A percentile compares a stretch with the other conserved stretches of the same genome.
phyloP scores from a whole-genome alignment of 2,113 vertebrate genomes.

The Plestiodon gilberti region DNA sequence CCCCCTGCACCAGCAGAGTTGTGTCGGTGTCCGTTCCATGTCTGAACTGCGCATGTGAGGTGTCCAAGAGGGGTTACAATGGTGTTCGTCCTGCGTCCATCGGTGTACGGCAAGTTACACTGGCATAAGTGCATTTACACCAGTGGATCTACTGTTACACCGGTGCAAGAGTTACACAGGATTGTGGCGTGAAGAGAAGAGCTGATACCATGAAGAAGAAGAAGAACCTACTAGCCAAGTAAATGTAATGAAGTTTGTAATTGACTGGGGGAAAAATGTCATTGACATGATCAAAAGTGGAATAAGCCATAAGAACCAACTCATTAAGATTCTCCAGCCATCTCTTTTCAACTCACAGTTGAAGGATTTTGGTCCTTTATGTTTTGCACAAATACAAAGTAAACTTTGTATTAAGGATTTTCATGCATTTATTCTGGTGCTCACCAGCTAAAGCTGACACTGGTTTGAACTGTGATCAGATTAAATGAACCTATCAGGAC shows the following conservation, averaged over 20 bases:
- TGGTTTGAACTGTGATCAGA: background rate
- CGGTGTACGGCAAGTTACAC: too few relatives aligned
- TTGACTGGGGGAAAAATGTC: constrained; percentile 56
- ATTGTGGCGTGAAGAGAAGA: too few relatives aligned
- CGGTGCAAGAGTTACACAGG: too few relatives aligned
- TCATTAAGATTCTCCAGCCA: constrained; percentile 62
- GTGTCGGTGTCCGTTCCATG: too few relatives aligned
- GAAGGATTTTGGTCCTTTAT: constrained; percentile 15
- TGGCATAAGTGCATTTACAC: too few relatives aligned
- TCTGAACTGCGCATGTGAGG: too few relatives aligned
- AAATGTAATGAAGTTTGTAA: constrained; percentile 73
- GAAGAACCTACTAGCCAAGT: constrained; percentile 56
- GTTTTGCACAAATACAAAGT: background rate
- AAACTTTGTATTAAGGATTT: background rate
- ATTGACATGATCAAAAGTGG: constrained; percentile 57
- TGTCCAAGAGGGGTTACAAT: too few relatives aligned
- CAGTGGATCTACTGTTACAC: too few relatives aligned
- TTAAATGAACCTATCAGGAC: background rate
- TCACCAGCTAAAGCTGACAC: background rate
- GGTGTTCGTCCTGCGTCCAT: too few relatives aligned
- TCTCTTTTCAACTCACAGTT: constrained; percentile 5
- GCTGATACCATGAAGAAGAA: constrained; percentile 40
- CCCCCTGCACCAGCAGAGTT: too few relatives aligned
- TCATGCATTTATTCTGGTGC: fast-evolving
- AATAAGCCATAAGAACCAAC: constrained; percentile 62